Evolutionary conservation across 2,797 vertebrate species (phyloP), one percentile per base, ranked within the genome.

Genomic region (Caiman crocodilus): DNA sequence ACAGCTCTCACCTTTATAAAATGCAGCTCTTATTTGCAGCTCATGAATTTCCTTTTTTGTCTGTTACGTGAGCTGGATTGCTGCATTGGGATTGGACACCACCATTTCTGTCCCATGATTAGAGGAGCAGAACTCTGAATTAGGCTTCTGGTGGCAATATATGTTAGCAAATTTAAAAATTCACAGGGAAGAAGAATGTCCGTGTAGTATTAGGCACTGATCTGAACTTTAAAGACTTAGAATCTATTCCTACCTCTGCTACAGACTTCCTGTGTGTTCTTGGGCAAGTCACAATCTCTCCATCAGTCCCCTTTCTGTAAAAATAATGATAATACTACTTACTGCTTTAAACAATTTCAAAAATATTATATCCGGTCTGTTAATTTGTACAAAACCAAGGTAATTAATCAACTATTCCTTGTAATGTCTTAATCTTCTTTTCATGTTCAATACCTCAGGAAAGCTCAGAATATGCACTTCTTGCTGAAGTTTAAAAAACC

Each of bases 91-190:
- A 28, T 59, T 82, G 55, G 28, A 88, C 25, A 76, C 8, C 28
- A 1, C 58, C 64, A 4, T 1, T 8, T 18, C 2, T 2, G 6
- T 32, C 57, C 76, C 25, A 42, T 30, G 25, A 82, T 84, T 87
- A 26, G 9, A 30, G 1, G 25, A 79, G 4, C 3, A 9, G 4
- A 65, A 58, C 4, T 12, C 14, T 80, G 81, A 87, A 21, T 64
- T 17, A 84, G 21, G 63, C 64, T 89, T 93, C 90, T 78, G 82
- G 75, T 65, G 26, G 30, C 90, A 84, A 35, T 30, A 57, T 15
- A 4, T 14, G 60, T 18, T 28, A 80, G 65, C 30, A 59, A 50
- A 65, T 90, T 88, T 76, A 57, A 92, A 50, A 87, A 80, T 76
- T 42, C 5, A 32, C 78, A 61, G 25, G 13, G 60, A 85, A 74